Evolutionary conservation across 1,140 invertebrate species (phyloP).

Genomic region (Caenorhabditis inopinata): DNA sequence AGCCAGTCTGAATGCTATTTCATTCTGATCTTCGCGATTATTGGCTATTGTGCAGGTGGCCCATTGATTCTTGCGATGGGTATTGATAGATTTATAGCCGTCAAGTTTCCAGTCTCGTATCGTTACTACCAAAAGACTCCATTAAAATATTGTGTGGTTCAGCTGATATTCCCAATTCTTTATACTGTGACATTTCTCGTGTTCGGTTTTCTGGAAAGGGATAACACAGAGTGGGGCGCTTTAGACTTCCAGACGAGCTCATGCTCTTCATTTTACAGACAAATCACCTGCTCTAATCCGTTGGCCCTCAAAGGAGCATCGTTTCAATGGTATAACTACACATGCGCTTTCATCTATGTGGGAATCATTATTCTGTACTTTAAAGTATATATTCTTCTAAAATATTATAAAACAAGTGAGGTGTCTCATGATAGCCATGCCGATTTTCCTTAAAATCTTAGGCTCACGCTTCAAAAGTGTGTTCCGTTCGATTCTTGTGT

Average conservation of each 20-base stretch:
- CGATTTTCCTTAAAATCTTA: not conserved
- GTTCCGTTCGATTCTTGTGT: slow-evolving; percentile 3
- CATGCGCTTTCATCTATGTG: slow-evolving; percentile 13
- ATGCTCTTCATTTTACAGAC: not conserved
- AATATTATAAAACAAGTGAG: slow-evolving; percentile 11
- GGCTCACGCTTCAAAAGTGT: slow-evolving; percentile 29
- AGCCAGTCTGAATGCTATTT: slow-evolving; percentile 19
- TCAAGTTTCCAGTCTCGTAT: slow-evolving; percentile 6
- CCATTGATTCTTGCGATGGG: slow-evolving; percentile 38
- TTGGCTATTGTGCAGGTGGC: slow-evolving; percentile 6
- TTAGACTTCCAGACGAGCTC: not conserved
- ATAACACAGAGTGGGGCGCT: not conserved
- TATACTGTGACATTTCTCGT: not conserved
- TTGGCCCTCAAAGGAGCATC: slow-evolving; percentile 10
- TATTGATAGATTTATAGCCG: slow-evolving; percentile 27
- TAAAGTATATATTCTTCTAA: not conserved
- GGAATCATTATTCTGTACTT: slow-evolving; percentile 1
- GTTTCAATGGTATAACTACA: slow-evolving; percentile 16
- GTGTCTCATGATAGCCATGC: too few relatives aligned
- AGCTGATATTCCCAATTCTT: slow-evolving; percentile 8
- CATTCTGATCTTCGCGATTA: slow-evolving; percentile 19
- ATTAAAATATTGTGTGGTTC: not conserved
- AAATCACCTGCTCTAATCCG: slow-evolving; percentile 22
- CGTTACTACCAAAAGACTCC: not conserved
- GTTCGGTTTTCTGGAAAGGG: not conserved